phyloP scores from a whole-genome alignment of 2,113 vertebrate species.

The Eolophus roseicapilla region DNA sequence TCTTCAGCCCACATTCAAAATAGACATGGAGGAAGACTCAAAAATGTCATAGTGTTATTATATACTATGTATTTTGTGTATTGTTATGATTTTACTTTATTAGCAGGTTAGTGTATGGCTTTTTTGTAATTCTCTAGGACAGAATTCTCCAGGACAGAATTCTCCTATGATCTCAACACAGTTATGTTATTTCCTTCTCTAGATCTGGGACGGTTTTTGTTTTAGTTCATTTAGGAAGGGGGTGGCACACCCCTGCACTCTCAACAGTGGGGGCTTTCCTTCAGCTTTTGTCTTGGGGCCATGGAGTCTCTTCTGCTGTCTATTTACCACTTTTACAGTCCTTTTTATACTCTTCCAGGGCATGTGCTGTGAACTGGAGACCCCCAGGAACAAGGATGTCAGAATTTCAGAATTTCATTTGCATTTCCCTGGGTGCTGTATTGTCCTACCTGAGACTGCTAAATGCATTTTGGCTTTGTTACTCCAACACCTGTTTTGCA shows the following conservation, averaged over 20 bases:
- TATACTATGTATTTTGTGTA: not conserved
- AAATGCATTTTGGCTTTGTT: not conserved
- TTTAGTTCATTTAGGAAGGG: not conserved
- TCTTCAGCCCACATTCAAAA: not conserved
- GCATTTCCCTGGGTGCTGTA: not conserved
- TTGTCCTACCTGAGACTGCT: not conserved
- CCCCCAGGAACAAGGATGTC: not conserved
- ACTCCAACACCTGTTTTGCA: not conserved
- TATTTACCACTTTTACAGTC: not conserved
- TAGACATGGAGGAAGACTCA: not conserved
- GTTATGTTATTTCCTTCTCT: not conserved
- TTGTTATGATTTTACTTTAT: not conserved
- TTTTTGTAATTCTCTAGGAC: not conserved
- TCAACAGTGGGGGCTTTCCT: not conserved
- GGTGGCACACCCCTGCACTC: accelerated
- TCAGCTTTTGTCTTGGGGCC: not conserved
- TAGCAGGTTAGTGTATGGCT: not conserved
- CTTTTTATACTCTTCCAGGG: not conserved
- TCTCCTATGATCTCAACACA: not conserved
- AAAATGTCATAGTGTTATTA: not conserved
- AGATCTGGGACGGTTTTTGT: not conserved
- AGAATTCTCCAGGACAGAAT: not conserved
- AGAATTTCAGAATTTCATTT: not conserved
- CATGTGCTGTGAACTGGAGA: not conserved
- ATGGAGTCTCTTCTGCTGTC: not conserved